Base-by-base conservation (phyloP, 2,888 invertebrate species). In the Metellina segmentata region DNA sequence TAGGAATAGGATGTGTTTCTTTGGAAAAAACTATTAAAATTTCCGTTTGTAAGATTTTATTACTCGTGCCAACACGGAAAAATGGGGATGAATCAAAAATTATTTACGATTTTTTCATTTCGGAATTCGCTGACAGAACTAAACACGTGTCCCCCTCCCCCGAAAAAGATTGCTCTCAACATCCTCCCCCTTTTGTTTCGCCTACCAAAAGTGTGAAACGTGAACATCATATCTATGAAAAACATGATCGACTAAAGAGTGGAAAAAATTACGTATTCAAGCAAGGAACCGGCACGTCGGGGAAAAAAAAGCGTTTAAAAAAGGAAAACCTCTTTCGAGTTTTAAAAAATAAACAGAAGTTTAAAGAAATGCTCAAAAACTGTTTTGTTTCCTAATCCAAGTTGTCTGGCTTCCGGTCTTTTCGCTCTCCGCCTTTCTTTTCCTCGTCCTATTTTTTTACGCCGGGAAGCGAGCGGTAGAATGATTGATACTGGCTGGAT, bases 331-430 rank as follows among this genome's bases (percentile, higher is more conserved):
- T 75, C 74, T 75, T 71, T 81, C 20, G 69, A 83, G 51, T 79
- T 91, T 74, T 70, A 91, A 88, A 61, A 91, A 91, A 87, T 87
- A 81, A 91, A 87, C 78, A 91, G 82, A 87, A 90, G 71, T 91
- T 87, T 78, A 79, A 81, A 86, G 74, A 91, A 91, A 91, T 82
- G 78, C 87, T 87, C 83, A 91, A 81, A 91, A 91, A 91, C 87
- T 91, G 87, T 91, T 91, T 91, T 91, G 91, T 87, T 87, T 91
- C 87, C 83, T 91, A 91, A 91, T 91, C 91, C 91, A 87, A 87
- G 91, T 87, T 91, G 85, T 86, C 90, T 91, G 90, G 90, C 86
- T 91, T 91, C 90, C 90, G 86, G 90, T 91, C 71, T 83, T 83
- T 89, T 89, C 89, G 69, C 78, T 89, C 78, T 75, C n/a, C 70